Conservation (phyloP, 1,140 invertebrate genomes). For the Oscheius sp. region DNA sequence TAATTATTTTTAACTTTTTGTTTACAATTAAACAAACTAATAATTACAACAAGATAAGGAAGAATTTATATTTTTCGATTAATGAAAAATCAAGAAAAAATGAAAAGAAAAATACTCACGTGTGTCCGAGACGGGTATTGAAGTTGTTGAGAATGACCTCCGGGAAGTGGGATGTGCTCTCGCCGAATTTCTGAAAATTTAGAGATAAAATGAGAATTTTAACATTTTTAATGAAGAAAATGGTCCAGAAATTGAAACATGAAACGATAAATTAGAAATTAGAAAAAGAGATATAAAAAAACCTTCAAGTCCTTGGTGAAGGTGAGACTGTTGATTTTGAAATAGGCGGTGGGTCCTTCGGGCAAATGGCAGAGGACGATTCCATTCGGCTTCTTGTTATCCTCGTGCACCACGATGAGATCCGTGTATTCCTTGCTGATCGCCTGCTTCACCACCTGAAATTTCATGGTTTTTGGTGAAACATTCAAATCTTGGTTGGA, state of each 20-base stretch:
- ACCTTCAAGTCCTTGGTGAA: slow-evolving; percentile 65
- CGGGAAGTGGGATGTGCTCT: slow-evolving; percentile 66
- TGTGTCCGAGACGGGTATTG: slow-evolving; percentile 83
- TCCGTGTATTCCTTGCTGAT: slow-evolving; percentile 78
- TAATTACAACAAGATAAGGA: neutral
- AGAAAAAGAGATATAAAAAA: slow-evolving; percentile 2
- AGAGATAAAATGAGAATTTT: neutral
- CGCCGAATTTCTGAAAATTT: slow-evolving; percentile 47
- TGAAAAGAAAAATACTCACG: slow-evolving; percentile 50
- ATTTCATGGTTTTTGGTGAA: no score
- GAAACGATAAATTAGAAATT: no score
- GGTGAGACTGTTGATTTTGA: slow-evolving; percentile 66
- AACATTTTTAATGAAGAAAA: no score
- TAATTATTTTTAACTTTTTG: no score
- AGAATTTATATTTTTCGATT: neutral
- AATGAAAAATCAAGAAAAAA: neutral
- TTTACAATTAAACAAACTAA: no score
- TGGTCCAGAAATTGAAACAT: no score
- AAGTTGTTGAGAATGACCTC: slow-evolving; percentile 97
- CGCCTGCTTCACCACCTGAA: slow-evolving; percentile 81
- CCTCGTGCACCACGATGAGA: slow-evolving; percentile 87
- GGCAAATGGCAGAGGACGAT: slow-evolving; percentile 88
- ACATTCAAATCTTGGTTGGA: no score
- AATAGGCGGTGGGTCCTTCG: slow-evolving; percentile 88
- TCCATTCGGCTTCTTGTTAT: slow-evolving; percentile 84